These are phyloP conservation scores for Chaetodon trifascialis DNA, from an alignment of 2,113 vertebrate species.

Conservation along the genomic window DNA sequence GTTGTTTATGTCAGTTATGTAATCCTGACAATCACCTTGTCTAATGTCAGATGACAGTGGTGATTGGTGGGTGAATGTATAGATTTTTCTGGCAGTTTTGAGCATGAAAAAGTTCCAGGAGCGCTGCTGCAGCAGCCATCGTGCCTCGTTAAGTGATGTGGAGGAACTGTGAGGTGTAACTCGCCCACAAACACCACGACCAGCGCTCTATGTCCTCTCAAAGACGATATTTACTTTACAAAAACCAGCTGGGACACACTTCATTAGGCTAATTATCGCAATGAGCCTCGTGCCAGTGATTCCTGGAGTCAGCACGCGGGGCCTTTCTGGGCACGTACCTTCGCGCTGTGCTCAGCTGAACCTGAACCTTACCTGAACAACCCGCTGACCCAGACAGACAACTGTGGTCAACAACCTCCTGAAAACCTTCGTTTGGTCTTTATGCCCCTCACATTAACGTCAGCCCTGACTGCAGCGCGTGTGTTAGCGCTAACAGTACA, in stretches of 20 bases:
- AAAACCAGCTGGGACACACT: not conserved
- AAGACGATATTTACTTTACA: not conserved
- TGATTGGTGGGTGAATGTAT: not conserved
- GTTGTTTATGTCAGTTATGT: not conserved
- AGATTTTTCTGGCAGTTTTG: not conserved
- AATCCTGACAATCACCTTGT: constrained; percentile 5
- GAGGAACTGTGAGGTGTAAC: not conserved
- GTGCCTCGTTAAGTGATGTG: not conserved
- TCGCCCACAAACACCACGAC: not conserved
- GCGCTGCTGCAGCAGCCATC: not conserved
- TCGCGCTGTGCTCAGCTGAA: constrained; percentile 12
- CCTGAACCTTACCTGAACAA: constrained; percentile 21
- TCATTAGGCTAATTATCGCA: not conserved
- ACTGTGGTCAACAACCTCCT: not conserved
- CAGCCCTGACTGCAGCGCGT: not conserved
- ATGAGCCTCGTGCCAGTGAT: not conserved
- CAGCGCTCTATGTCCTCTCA: not conserved
- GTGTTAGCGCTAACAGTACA: constrained; percentile 1
- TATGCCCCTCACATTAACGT: not conserved
- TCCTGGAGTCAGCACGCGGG: constrained; percentile 24
- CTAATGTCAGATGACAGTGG: not conserved
- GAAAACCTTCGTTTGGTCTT: not conserved
- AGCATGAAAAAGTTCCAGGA: constrained; percentile 34
- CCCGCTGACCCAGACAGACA: not conserved
- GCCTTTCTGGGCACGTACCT: constrained; percentile 29